These are phyloP conservation scores for Strigops habroptila DNA, from an alignment of 2,113 vertebrate species.

Conservation along the genomic window DNA sequence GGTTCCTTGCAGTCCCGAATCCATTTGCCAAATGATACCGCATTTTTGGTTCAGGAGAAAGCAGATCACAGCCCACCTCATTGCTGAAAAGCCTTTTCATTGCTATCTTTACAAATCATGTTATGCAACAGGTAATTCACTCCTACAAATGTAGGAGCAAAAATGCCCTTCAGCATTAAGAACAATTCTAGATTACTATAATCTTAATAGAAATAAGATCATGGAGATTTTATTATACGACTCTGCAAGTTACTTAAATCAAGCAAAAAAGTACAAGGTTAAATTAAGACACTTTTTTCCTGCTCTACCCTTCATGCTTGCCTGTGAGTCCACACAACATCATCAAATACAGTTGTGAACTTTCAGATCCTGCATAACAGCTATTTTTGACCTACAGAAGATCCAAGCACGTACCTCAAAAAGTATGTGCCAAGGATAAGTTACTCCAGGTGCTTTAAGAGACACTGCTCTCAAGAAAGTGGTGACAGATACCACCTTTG, in stretches of 20 bases:
- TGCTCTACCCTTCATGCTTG: not conserved
- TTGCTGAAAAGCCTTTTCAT: not conserved
- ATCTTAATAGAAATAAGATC: not conserved
- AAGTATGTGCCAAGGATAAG: not conserved
- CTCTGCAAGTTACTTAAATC: not conserved
- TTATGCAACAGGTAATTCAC: not conserved
- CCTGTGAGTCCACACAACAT: not conserved
- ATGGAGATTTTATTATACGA: not conserved
- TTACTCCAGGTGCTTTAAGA: not conserved
- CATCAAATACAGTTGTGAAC: not conserved
- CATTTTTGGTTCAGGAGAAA: not conserved
- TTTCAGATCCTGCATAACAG: not conserved
- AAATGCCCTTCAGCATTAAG: not conserved
- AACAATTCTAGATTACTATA: not conserved
- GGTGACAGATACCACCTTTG: not conserved
- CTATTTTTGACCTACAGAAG: not conserved
- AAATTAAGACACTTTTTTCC: not conserved
- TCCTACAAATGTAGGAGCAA: not conserved
- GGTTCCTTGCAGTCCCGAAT: not conserved
- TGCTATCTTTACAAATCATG: not conserved
- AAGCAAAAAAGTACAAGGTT: not conserved
- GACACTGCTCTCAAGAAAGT: not conserved
- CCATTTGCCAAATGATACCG: not conserved
- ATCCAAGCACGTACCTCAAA: rapidly evolving
- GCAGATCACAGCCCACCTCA: not conserved